Evolutionary conservation across 2,888 invertebrate species (phyloP), one percentile per base, ranked within the genome.

Genomic region (Amphipyra tragopoginis): DNA sequence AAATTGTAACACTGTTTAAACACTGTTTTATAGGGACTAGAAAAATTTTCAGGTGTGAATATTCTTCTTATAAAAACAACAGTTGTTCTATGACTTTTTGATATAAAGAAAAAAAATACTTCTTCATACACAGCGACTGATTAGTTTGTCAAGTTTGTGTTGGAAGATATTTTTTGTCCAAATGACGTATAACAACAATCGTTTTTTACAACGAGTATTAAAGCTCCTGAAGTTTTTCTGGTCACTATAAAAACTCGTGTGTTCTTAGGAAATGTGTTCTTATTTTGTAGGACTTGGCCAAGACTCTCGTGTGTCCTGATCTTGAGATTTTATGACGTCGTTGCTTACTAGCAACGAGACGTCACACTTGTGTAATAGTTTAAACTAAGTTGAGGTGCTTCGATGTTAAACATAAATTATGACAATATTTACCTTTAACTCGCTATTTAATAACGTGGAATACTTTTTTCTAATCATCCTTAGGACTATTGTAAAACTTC

Each of bases 341-440:
- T 33, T 29, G 13, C 15, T 39, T 38, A 15, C 2, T 15, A 11
- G 33, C 29, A 33, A 36, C n/a, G 38, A 34, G 15, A 42, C 42
- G 15, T 36, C 50, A 43, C 42, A 44, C 2, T 61, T 70, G 8
- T 59, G 11, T 62, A n/a, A 26, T 49, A 60, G 33, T 40, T 54
- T 54, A 38, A 33, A 69, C 26, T 54, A 49, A 54, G 49, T 38
- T 60, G 39, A 55, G 69, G 69, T 69, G 69, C 69, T 69, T 69
- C 38, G 5, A 61, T 70, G 49, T 61, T 62, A 45, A 44, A 48
- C 13, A 36, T 75, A 52, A n/a, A 69, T 52, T 52, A 53, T 39
- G 52, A 50, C 49, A 73, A 50, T 75, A 68, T 75, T 69, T 74
- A 74, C 40, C 26, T 40, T 60, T 52, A 43, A 40, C 39, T 52